phyloP scores from a whole-genome alignment of 1,140 invertebrate genomes.

The Drosophila aff. region DNA sequence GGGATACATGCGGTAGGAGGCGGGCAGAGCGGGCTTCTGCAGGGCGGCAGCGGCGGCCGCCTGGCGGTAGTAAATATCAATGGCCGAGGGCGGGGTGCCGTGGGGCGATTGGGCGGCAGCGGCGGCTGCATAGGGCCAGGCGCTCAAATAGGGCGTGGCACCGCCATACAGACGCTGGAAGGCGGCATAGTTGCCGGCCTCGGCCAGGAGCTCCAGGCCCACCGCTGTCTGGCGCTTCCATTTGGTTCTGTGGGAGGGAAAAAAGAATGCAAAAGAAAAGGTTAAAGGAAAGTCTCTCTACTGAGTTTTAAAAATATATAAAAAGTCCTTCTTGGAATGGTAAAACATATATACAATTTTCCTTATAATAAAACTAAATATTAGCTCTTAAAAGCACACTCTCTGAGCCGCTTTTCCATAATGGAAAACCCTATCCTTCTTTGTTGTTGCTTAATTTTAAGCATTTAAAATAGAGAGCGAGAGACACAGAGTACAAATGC shows the following conservation, averaged over 20 bases:
- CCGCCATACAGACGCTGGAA: slow-evolving; percentile 96
- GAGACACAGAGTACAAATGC: neutral
- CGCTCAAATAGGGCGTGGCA: slow-evolving; percentile 88
- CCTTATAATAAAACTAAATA: no score
- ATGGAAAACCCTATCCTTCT: neutral
- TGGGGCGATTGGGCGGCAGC: slow-evolving; percentile 86
- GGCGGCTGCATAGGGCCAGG: slow-evolving; percentile 87
- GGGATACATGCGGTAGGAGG: slow-evolving; percentile 87
- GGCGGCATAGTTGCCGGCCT: slow-evolving; percentile 98
- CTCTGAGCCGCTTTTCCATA: neutral
- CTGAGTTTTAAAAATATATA: neutral
- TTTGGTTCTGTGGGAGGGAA: slow-evolving; percentile 93
- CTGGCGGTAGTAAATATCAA: slow-evolving; percentile 92
- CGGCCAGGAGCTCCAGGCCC: slow-evolving; percentile 96
- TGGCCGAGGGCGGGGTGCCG: slow-evolving; percentile 88
- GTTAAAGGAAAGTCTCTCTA: neutral
- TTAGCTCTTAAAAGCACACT: no score
- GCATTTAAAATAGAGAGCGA: neutral
- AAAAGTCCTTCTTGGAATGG: no score
- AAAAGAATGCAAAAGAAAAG: slow-evolving; percentile 51
- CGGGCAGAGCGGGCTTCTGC: slow-evolving; percentile 92
- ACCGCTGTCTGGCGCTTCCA: slow-evolving; percentile 99
- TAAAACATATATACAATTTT: no score
- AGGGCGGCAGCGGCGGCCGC: slow-evolving; percentile 88
- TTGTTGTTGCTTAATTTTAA: neutral